A percentile compares a stretch with the other conserved stretches of the same genome.
phyloP scores from a whole-genome alignment of 2,888 invertebrate species.

The Odontothrips loti region DNA sequence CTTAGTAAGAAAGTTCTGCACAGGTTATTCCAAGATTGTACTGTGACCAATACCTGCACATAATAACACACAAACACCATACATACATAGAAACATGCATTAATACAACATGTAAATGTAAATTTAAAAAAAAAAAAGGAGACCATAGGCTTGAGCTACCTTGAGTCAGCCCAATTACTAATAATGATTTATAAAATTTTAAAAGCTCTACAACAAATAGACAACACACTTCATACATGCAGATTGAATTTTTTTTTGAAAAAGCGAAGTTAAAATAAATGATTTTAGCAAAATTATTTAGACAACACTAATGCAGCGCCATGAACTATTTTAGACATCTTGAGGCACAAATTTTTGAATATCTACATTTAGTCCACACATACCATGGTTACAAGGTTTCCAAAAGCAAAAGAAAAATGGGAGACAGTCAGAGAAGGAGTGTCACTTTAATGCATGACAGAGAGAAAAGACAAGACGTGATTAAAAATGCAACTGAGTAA shows the following conservation, averaged over 20 bases:
- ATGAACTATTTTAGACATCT: too few relatives aligned
- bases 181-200: background rate
- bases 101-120: background rate
- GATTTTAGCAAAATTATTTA: too few relatives aligned
- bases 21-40: too few relatives aligned
- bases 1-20: too few relatives aligned
- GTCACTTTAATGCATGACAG: slow-evolving; percentile 27
- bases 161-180: too few relatives aligned
- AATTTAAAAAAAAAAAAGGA: background rate
- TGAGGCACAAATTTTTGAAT: too few relatives aligned
- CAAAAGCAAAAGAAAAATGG: background rate
- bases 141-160: background rate
- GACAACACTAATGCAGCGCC: too few relatives aligned
- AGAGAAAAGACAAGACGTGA: slow-evolving; percentile 14
- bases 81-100: background rate
- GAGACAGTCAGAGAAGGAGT: background rate
- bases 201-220: background rate
- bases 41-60: too few relatives aligned
- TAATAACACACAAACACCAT: background rate
- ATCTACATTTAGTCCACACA: too few relatives aligned
- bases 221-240: background rate
- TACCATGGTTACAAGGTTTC: too few relatives aligned
- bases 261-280: too few relatives aligned
- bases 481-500: background rate
- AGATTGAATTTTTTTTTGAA: background rate